Evolutionary conservation across 2,888 invertebrate species (phyloP).

Genomic region (Meta bourneti): DNA sequence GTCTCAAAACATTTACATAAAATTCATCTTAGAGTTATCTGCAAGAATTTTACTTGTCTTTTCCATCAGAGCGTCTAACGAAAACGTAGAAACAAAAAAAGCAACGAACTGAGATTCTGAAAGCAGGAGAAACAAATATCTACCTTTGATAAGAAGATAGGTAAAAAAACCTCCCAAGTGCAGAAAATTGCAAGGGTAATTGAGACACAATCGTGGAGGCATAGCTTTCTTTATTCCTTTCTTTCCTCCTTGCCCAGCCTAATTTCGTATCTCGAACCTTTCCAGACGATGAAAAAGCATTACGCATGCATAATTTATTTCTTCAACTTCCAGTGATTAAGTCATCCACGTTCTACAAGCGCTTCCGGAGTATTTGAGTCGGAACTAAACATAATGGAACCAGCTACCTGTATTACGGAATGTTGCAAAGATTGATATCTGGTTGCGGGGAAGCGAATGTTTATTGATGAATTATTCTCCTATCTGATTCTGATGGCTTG

Average conservation of each 20-base stretch:
- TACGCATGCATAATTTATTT: conserved; percentile 53
- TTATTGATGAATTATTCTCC: conserved; percentile 28
- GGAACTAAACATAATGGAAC: neutral
- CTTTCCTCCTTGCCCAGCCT: neutral
- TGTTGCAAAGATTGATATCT: conserved; percentile 5
- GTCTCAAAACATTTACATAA: neutral
- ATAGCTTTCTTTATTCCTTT: neutral
- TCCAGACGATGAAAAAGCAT: neutral
- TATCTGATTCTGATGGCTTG: neutral
- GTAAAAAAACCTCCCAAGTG: neutral
- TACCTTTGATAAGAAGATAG: neutral
- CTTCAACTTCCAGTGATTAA: conserved; percentile 26
- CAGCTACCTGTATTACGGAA: neutral
- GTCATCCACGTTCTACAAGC: neutral
- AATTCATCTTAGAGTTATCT: neutral
- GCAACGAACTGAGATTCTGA: neutral
- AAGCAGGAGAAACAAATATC: neutral
- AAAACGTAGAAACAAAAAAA: neutral
- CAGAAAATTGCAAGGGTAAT: conserved; percentile 29
- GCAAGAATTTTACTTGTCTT: neutral
- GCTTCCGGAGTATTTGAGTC: neutral
- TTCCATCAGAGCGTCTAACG: neutral
- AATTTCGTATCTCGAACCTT: neutral
- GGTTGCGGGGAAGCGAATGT: neutral
- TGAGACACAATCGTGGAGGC: conserved; percentile 15